Conservation (phyloP, 1,140 invertebrate genomes). For the Drosophila gunungcola region DNA sequence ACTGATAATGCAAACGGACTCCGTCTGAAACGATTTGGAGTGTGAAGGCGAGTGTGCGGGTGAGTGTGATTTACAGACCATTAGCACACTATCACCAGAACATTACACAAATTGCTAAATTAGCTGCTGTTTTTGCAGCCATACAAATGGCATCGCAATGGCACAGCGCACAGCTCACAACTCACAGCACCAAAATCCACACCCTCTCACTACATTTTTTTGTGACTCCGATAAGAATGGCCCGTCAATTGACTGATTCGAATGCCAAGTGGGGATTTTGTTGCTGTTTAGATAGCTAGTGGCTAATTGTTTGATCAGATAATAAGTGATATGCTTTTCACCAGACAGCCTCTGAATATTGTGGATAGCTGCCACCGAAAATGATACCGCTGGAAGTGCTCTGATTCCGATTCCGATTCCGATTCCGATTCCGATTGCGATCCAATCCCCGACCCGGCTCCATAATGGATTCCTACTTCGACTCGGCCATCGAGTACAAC, state of each 20-base stretch:
- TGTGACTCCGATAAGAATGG: conserved; percentile 16
- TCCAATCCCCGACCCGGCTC: background rate
- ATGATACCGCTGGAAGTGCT: conserved; percentile 39
- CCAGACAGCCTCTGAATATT: conserved; percentile 14
- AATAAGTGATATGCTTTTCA: conserved; percentile 12
- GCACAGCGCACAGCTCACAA: too few relatives aligned
- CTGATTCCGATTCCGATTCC: background rate
- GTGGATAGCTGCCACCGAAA: conserved; percentile 31
- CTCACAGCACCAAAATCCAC: too few relatives aligned
- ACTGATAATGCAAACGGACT: conserved; percentile 26
- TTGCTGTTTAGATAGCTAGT: conserved; percentile 2
- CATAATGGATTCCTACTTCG: conserved; percentile 71
- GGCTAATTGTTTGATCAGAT: conserved; percentile 66
- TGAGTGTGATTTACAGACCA: conserved; percentile 72
- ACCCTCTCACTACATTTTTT: background rate
- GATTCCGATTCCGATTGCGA: background rate
- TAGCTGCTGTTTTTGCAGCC: conserved; percentile 60
- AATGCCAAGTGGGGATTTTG: conserved; percentile 36
- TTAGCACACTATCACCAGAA: conserved; percentile 74
- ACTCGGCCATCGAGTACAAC: conserved; percentile 65
- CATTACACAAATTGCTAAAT: conserved; percentile 80
- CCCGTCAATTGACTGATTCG: conserved; percentile 32
- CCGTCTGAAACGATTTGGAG: conserved; percentile 3
- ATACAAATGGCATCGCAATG: conserved; percentile 11
- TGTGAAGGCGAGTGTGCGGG: conserved; percentile 8